phyloP scores from a whole-genome alignment of 64 coral and sea anemone species.

The Anthopleura sola region DNA sequence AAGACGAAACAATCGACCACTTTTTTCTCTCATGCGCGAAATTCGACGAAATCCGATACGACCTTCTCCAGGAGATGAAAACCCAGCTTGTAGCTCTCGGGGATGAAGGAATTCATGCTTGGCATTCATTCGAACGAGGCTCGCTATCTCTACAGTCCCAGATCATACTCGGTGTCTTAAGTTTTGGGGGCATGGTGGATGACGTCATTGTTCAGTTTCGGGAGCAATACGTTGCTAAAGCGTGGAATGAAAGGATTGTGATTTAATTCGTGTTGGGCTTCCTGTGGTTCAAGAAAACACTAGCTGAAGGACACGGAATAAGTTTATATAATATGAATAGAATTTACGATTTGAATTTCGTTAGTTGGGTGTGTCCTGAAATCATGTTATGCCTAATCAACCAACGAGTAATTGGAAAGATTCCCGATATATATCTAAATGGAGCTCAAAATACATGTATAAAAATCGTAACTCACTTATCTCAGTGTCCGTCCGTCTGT shows the following conservation, averaged over 20 bases:
- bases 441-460: too few species aligned
- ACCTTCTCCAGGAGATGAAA: conserved; percentile 52
- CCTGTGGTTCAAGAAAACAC: too few species aligned
- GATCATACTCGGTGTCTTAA: conserved; percentile 67
- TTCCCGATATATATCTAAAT: too few species aligned
- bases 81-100: conserved; percentile 68
- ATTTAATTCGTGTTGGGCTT: conserved; percentile 21
- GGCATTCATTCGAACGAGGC: conserved; percentile 61
- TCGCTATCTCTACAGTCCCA: conserved; percentile 46
- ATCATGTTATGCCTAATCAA: too few species aligned
- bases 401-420: too few species aligned
- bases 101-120: conserved; percentile 69
- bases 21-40: conserved; percentile 82
- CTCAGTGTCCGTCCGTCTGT: too few species aligned
- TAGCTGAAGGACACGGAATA: too few species aligned
- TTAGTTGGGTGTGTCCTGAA: too few species aligned
- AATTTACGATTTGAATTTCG: too few species aligned
- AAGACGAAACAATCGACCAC: conserved; percentile 77
- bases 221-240: conserved; percentile 68
- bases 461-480: too few species aligned
- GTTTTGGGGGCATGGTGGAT: conserved; percentile 75
- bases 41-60: conserved; percentile 61
- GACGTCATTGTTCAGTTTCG: conserved; percentile 77
- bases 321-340: too few species aligned
- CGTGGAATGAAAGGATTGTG: conserved; percentile 87